Conservation (phyloP, 2,888 invertebrate species). For the Dryomyza anilis region DNA sequence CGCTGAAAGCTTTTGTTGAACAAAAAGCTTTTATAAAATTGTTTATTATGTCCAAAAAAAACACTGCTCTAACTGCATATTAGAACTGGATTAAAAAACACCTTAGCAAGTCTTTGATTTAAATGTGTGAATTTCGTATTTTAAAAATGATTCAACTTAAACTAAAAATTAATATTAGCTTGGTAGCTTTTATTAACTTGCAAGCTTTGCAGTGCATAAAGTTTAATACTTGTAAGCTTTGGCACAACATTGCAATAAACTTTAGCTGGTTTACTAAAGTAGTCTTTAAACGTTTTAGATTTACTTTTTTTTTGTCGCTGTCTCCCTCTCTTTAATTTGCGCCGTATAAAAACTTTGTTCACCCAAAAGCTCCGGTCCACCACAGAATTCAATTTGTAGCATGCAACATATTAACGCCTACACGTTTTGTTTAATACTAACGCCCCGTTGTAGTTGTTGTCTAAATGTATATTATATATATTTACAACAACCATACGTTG, state of each 20-base stretch:
- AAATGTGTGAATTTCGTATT: too few species aligned
- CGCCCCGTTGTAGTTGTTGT: slow-evolving; percentile 7
- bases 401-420: slow-evolving; percentile 16
- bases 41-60: too few species aligned
- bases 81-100: too few species aligned
- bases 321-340: too few species aligned
- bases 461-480: background rate
- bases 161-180: too few species aligned
- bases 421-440: background rate
- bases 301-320: too few species aligned
- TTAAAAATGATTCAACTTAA: too few species aligned
- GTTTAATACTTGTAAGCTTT: background rate
- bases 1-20: too few species aligned
- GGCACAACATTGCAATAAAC: slow-evolving; percentile 1
- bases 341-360: slow-evolving; percentile 3
- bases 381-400: background rate
- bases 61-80: too few species aligned
- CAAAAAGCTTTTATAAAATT: too few species aligned
- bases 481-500: slow-evolving; percentile 1
- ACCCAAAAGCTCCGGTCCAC: background rate
- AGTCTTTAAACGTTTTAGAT: too few species aligned
- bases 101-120: too few species aligned
- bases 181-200: background rate
- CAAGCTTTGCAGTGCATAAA: background rate
- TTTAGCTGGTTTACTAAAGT: slow-evolving; percentile 38